A percentile compares a stretch with the other conserved stretches of the same genome.
These are phyloP conservation scores for Toxostoma redivivum DNA, from an alignment of 2,113 vertebrate genomes.

Conservation along the genomic window DNA sequence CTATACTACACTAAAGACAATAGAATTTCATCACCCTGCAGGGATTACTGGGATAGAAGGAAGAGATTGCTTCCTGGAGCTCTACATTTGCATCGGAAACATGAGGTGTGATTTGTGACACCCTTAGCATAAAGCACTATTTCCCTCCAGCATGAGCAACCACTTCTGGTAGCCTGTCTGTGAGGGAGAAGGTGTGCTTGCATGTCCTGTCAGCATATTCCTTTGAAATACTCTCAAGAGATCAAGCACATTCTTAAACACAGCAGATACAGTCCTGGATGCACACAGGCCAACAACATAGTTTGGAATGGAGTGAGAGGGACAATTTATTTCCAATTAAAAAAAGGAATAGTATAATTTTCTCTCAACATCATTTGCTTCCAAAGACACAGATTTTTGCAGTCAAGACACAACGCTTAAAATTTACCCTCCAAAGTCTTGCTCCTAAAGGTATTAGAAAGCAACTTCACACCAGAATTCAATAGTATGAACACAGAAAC, in stretches of 20 bases:
- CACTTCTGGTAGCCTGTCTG: background rate
- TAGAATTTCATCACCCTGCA: background rate
- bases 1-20: background rate
- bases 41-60: background rate
- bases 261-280: background rate
- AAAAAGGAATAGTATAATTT: background rate
- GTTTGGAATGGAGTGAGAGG: background rate
- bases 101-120: background rate
- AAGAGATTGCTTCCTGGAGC: conserved; percentile 3
- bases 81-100: conserved; percentile 19
- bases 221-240: background rate
- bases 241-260: background rate
- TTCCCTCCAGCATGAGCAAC: background rate
- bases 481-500: background rate
- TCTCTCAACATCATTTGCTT: background rate
- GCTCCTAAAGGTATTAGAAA: background rate
- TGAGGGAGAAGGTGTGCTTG: background rate
- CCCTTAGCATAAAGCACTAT: background rate
- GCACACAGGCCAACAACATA: background rate
- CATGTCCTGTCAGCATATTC: background rate
- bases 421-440: background rate
- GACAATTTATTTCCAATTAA: background rate
- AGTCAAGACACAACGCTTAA: background rate
- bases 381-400: background rate
- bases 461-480: background rate